These are phyloP conservation scores for Diceros bicornis DNA, from an alignment of 2,797 vertebrate species.

Conservation along the genomic window DNA sequence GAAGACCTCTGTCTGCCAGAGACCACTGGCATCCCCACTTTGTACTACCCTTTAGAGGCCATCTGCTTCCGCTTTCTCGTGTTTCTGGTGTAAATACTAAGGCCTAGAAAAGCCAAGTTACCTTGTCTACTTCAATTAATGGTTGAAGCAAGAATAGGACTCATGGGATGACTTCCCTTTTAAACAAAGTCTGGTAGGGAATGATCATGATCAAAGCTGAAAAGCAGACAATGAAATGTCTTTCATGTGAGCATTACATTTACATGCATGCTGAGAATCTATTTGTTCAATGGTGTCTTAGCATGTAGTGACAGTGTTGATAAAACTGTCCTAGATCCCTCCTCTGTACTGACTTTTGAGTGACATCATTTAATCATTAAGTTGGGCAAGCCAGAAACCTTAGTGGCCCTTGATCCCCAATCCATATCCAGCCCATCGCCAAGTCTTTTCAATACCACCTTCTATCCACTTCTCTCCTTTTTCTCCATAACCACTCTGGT, in stretches of 20 bases:
- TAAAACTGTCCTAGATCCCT: background rate
- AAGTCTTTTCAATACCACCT: background rate
- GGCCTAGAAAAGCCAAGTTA: constrained; percentile 47
- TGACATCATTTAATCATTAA: background rate
- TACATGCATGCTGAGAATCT: background rate
- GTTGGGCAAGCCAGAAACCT: background rate
- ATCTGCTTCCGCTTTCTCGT: constrained; percentile 11
- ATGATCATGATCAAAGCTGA: background rate
- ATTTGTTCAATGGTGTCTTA: background rate
- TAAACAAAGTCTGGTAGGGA: background rate
- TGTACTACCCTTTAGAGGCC: background rate
- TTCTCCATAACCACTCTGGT: background rate
- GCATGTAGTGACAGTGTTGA: background rate
- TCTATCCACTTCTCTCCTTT: background rate
- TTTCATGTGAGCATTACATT: background rate
- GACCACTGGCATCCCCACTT: background rate
- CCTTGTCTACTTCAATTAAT: constrained; percentile 19
- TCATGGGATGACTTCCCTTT: background rate
- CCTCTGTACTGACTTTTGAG: background rate
- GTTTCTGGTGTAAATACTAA: background rate
- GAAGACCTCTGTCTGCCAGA: constrained; percentile 30
- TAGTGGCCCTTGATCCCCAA: background rate
- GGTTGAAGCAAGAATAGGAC: background rate
- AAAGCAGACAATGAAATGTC: background rate
- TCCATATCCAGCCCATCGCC: background rate